Evolutionary conservation across 1,140 invertebrate species (phyloP), one percentile per base, ranked within the genome.

Genomic region (Galleria mellonella): DNA sequence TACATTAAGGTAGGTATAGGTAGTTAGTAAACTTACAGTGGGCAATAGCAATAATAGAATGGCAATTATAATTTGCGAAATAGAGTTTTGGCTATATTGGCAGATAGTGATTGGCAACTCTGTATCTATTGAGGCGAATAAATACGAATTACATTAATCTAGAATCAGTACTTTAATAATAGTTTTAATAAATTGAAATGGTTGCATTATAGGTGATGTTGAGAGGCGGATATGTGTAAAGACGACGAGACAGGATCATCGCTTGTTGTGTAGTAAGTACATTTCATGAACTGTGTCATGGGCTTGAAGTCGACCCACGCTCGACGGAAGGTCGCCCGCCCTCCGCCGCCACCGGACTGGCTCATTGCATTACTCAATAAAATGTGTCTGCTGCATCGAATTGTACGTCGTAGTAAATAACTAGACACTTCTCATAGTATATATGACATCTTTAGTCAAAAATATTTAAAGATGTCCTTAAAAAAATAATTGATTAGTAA

Each of bases 241-340:
- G 53, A 65, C 57, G 51, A 60, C 72, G 57, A 30, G 58, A 72
- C 78, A 72, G 62, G 79, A 73, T 73, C 75, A 73, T 69, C 56
- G 56, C 52, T 55, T 43, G 59, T 55, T 62, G 59, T 23, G 17
- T n/a, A n/a, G 17, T 23, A 23, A 23, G 17, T 62, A 60, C 58
- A 82, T 78, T 74, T 68, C 61, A 56, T 62, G 58, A 83, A 74
- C 63, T 83, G 73, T 81, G 79, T 83, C 79, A 83, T 73, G 76
- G 79, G 75, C 79, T 72, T 75, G 60, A 23, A 23, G 17, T 23
- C 17, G 17, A 23, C 76, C 79, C 71, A 81, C 79, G 74, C 68
- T 46, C 58, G 51, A 39, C 63, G 65, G 65, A 81, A 83, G 79
- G 79, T 72, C 79, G 58, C 29, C 56, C 65, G 71, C 62, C 74